A percentile compares a stretch with the other conserved stretches of the same genome.
Evolutionary conservation across 2,888 invertebrate genomes (phyloP).

Genomic region (Neoitamus cyanurus): DNA sequence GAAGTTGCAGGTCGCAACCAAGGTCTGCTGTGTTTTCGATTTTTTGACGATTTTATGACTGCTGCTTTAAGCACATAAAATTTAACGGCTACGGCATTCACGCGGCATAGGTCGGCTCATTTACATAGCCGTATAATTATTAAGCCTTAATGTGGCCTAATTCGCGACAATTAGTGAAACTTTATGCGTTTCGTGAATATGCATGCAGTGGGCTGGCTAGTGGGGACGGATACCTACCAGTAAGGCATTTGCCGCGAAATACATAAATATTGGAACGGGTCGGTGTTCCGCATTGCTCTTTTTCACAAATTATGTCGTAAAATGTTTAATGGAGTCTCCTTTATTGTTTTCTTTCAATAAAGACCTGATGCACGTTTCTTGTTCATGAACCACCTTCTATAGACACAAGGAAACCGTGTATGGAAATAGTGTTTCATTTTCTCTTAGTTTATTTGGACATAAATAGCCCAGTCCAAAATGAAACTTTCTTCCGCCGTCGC

Average conservation of each 20-base stretch:
- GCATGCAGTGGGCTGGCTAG: neutral
- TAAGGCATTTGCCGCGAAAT: neutral
- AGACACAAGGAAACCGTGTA: neutral
- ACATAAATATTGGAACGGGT: neutral
- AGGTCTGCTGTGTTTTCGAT: neutral
- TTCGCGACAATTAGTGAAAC: neutral
- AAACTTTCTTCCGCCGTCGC: neutral
- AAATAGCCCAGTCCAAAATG: neutral
- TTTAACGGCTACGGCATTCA: neutral
- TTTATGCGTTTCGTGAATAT: neutral
- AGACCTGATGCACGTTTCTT: neutral
- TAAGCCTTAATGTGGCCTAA: neutral
- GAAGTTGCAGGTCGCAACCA: neutral
- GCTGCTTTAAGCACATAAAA: neutral
- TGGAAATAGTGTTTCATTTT: neutral
- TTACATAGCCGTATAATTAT: neutral
- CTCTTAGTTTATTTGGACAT: neutral
- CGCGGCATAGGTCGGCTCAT: neutral
- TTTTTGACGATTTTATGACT: neutral
- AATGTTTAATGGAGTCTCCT: neutral
- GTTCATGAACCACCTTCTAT: neutral
- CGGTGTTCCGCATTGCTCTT: neutral
- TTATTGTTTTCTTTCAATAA: neutral
- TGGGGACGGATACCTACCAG: neutral
- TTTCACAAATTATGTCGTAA: neutral